A percentile compares a stretch with the other conserved stretches of the same genome.
Conservation (phyloP, 2,113 vertebrate species). For the Pachyramphus minor region DNA sequence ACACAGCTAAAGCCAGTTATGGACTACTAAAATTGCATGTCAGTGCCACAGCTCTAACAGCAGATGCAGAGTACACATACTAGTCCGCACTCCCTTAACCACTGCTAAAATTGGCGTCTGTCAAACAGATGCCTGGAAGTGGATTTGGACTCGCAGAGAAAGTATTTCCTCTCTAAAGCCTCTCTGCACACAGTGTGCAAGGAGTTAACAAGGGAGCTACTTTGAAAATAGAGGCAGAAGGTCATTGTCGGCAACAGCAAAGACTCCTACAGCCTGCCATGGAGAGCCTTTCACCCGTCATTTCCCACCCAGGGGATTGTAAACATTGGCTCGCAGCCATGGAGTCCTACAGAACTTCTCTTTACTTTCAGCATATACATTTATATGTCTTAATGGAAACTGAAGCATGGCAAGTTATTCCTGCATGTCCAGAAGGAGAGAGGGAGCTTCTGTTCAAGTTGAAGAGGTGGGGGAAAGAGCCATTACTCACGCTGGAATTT, state of each 20-base stretch:
- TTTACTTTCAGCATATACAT: constrained; percentile 69
- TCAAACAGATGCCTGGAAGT: constrained; percentile 8
- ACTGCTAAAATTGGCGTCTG: constrained; percentile 31
- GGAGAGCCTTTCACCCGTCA: constrained; percentile 85
- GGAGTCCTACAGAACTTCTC: constrained; percentile 73
- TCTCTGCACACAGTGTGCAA: constrained; percentile 59
- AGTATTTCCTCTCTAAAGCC: constrained; percentile 54
- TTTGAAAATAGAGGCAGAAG: constrained; percentile 79
- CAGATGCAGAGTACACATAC: not conserved
- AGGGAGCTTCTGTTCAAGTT: constrained; percentile 53
- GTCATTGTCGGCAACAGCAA: constrained; percentile 79
- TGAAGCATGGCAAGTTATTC: constrained; percentile 36
- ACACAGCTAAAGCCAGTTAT: not conserved
- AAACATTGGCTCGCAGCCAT: constrained; percentile 88
- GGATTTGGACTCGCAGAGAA: constrained; percentile 36
- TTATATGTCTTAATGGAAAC: constrained; percentile 63
- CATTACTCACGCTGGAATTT: constrained; percentile 59
- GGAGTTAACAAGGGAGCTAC: constrained; percentile 75
- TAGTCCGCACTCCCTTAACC: not conserved
- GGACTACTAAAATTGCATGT: not conserved
- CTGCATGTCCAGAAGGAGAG: constrained; percentile 41
- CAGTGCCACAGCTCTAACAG: not conserved
- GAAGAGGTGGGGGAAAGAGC: constrained; percentile 10
- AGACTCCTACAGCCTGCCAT: constrained; percentile 78
- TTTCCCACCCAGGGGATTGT: constrained; percentile 92